Percentiles rank a stretch among this genome's conserved stretches.
Conservation (phyloP, 2,113 vertebrate genomes). For the Syngnathus typhle region DNA sequence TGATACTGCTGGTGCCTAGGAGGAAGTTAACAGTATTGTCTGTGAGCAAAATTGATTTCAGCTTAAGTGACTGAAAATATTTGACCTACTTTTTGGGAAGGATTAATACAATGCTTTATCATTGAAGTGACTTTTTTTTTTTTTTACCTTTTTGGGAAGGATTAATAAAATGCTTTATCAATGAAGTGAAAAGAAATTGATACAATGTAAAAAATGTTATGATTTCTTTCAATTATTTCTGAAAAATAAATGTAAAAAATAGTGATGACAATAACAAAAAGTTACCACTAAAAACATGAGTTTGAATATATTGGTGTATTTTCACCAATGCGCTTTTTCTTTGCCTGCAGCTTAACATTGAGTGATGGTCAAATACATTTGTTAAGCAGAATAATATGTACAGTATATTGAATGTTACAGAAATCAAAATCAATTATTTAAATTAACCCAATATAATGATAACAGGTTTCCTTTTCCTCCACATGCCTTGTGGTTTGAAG, state of each 20-base stretch:
- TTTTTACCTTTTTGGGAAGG: too few relatives aligned
- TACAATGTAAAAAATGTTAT: too few relatives aligned
- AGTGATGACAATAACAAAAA: background rate
- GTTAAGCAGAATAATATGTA: background rate
- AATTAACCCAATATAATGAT: background rate
- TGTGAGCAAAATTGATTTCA: background rate
- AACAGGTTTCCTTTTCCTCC: too few relatives aligned
- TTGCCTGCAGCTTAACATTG: background rate
- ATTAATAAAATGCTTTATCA: background rate
- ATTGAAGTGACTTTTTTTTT: too few relatives aligned
- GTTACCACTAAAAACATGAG: too few relatives aligned
- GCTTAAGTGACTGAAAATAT: background rate
- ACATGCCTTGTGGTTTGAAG: too few relatives aligned
- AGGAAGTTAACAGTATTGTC: background rate
- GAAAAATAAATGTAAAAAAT: background rate
- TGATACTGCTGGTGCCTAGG: background rate
- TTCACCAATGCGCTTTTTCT: background rate
- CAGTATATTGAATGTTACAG: background rate
- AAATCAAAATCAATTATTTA: background rate
- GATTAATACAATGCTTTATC: too few relatives aligned
- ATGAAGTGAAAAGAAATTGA: too few relatives aligned
- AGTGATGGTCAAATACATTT: background rate
- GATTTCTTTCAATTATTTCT: background rate
- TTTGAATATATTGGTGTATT: too few relatives aligned
- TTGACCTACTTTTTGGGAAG: background rate